These are phyloP conservation scores for Dendrolimus punctatus DNA, from an alignment of 1,140 invertebrate genomes.

Conservation along the genomic window DNA sequence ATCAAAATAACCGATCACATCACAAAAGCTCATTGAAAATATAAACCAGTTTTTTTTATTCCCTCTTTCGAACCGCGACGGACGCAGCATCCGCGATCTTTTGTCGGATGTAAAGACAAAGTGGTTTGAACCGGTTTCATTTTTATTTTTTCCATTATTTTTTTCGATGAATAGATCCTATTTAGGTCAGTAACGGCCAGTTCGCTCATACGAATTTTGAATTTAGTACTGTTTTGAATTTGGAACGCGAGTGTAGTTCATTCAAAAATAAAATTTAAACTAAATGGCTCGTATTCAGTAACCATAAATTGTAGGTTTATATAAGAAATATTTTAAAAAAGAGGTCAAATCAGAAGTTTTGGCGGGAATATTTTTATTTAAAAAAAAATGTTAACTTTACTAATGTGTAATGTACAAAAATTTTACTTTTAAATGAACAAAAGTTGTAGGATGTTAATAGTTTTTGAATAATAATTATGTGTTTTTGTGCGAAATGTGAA, in stretches of 20 bases:
- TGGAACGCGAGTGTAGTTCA: not conserved
- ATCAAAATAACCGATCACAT: slow-evolving; percentile 66
- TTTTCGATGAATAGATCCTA: slow-evolving; percentile 19
- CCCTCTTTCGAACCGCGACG: slow-evolving; percentile 24
- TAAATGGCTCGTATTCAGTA: not conserved
- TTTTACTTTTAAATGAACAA: too few species aligned
- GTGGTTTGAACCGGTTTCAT: slow-evolving; percentile 52
- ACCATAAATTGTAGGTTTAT: too few species aligned
- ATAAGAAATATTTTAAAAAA: too few species aligned
- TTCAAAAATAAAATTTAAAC: not conserved
- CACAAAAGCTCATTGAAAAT: slow-evolving; percentile 60
- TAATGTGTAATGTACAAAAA: too few species aligned
- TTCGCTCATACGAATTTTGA: slow-evolving; percentile 5
- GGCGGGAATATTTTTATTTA: too few species aligned
- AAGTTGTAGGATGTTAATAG: too few species aligned
- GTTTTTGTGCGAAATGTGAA: too few species aligned
- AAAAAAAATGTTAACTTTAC: too few species aligned
- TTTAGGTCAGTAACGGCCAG: slow-evolving; percentile 56
- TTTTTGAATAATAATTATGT: too few species aligned
- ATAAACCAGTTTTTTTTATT: slow-evolving; percentile 43
- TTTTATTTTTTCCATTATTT: slow-evolving; percentile 20
- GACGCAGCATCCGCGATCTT: slow-evolving; percentile 59
- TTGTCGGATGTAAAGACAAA: slow-evolving; percentile 54
- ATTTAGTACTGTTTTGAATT: slow-evolving; percentile 2
- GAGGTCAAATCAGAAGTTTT: too few species aligned